Conservation (phyloP, 2,113 vertebrate species). For the Datnioides undecimradiatus region DNA sequence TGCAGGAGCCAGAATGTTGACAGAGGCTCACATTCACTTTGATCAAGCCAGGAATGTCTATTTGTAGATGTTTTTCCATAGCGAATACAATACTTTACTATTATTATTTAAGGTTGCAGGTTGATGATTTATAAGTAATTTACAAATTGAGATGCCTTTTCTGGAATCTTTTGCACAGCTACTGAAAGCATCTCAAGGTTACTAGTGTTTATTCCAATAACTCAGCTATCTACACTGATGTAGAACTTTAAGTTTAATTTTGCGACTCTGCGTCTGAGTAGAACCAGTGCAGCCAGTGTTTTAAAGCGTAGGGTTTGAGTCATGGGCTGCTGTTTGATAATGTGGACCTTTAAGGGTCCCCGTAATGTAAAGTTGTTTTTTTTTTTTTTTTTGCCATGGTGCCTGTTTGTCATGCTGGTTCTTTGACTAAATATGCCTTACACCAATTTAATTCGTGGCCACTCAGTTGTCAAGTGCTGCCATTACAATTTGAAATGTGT, state of each 20-base stretch:
- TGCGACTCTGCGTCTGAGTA: background rate
- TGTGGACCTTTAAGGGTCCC: background rate
- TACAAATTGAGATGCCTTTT: background rate
- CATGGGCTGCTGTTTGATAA: background rate
- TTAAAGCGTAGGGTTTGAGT: background rate
- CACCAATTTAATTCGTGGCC: background rate
- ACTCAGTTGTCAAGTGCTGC: background rate
- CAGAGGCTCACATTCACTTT: background rate
- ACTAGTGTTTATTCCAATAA: background rate
- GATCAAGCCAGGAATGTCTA: background rate
- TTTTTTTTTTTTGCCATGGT: background rate
- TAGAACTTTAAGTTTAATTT: background rate
- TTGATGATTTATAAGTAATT: background rate
- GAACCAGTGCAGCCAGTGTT: background rate
- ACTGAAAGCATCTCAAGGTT: conserved; percentile 1
- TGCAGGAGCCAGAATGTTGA: background rate
- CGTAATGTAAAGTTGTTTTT: background rate
- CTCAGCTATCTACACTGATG: background rate
- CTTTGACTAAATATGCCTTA: background rate
- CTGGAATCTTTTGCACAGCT: background rate
- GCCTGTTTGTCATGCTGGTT: background rate
- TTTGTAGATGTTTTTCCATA: background rate
- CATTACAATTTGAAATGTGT: conserved; percentile 6
- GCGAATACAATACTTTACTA: background rate
- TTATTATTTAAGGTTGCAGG: background rate